Evolutionary conservation across 1,140 invertebrate species (phyloP), one percentile per base, ranked within the genome.

Genomic region (Neelides sp.): DNA sequence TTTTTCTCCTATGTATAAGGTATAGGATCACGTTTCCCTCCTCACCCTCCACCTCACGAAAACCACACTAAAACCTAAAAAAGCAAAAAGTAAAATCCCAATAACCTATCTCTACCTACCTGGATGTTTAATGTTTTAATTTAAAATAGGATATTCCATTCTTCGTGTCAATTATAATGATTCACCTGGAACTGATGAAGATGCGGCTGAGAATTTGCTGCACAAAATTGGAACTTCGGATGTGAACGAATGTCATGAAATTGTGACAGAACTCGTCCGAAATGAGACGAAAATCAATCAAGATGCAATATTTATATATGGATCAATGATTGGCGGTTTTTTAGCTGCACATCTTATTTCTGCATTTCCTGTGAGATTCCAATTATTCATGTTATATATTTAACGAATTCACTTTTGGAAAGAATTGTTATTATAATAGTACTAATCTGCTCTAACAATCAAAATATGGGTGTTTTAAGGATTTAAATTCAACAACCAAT

Each of bases 261-360:
- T 79, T 13, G 71, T 74, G 1, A 54, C 76, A 39, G 68, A 73
- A 52, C 69, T 71, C 0, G 40, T 82, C 0, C 63, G 69, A 36
- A 66, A 68, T 30, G 77, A 71, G 57, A 62, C 73, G 0, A 71
- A 68, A 58, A 58, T 83, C 2, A 71, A 82, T 62, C 62, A 66
- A 5, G 64, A 73, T 2, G 70, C 71, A 51, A 49, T 82, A 3
- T 69, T 72, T 4, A 57, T 85, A 0, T 69, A 67, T 39, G 91
- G 90, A 15, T 89, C 89, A 4, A 93, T 89, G 1, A 87, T 95
- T 68, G 90, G 90, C 37, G 91, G 90, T 27, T 94, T 94, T 67
- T 68, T 95, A 4, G 80, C 82, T 8, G 74, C 81, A 20, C 88
- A 93, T 68, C 68, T 95, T 1, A 82, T 83, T 65, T 87, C 81